Evolutionary conservation across 2,113 vertebrate species (phyloP).

Genomic region (Bufo bufo): DNA sequence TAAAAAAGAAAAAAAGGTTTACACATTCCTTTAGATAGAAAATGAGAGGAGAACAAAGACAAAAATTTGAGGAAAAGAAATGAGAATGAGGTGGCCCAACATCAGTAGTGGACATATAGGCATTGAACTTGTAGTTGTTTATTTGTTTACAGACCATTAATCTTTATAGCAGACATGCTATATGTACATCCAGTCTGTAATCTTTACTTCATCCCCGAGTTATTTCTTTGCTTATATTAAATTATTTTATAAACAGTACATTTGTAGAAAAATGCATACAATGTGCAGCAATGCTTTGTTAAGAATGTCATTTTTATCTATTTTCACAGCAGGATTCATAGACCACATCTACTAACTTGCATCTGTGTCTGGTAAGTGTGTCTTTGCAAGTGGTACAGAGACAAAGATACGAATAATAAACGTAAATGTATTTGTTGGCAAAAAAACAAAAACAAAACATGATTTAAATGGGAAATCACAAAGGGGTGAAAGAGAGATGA

Average conservation of each 20-base stretch:
- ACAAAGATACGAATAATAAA: background rate
- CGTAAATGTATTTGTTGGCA: background rate
- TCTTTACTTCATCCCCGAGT: background rate
- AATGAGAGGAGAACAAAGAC: background rate
- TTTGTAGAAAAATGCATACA: background rate
- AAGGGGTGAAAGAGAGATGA: background rate
- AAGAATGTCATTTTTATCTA: background rate
- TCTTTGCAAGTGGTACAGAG: background rate
- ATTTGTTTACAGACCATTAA: background rate
- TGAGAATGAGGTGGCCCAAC: too few species aligned
- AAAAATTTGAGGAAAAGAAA: background rate
- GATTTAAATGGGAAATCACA: background rate
- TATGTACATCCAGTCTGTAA: background rate
- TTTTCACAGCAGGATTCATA: slow-evolving; percentile 6
- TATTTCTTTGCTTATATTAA: background rate
- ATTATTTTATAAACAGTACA: background rate
- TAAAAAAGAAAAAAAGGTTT: background rate
- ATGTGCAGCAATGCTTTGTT: background rate
- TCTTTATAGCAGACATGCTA: background rate
- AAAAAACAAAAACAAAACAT: background rate
- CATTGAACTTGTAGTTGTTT: background rate
- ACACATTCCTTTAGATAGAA: background rate
- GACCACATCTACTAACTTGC: background rate
- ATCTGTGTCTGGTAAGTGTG: background rate
- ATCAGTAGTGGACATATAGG: background rate